Conservation (phyloP, 1,140 invertebrate genomes). For the Mactra quadrangularis region DNA sequence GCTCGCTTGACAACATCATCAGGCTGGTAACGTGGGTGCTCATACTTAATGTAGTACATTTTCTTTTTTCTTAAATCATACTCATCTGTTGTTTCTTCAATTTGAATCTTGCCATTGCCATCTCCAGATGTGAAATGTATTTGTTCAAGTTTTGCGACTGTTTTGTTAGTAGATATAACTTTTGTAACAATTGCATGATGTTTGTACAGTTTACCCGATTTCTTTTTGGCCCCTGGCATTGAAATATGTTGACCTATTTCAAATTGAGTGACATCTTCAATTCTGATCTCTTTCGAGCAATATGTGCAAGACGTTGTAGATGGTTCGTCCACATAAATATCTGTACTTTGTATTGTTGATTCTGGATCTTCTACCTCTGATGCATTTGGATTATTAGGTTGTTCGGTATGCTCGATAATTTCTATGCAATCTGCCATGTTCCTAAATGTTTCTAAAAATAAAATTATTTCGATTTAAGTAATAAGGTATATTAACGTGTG, state of each 20-base stretch:
- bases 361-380: too few relatives aligned
- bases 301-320: too few relatives aligned
- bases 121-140: conserved; percentile 14
- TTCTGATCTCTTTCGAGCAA: conserved; percentile 12
- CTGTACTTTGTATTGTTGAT: too few relatives aligned
- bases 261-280: neutral
- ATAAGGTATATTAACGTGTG: too few relatives aligned
- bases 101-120: neutral
- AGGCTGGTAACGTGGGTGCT: conserved; percentile 8
- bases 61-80: conserved; percentile 39
- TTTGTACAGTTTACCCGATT: neutral
- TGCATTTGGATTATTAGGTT: too few relatives aligned
- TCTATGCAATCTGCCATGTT: too few relatives aligned
- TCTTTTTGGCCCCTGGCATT: conserved; percentile 2
- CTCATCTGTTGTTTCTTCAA: neutral
- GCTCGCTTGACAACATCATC: conserved; percentile 32
- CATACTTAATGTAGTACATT: conserved; percentile 22
- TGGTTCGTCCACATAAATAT: too few relatives aligned
- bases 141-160: neutral
- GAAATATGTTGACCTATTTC: conserved; percentile 40
- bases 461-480: too few relatives aligned
- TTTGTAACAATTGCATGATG: conserved; percentile 42
- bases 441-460: too few relatives aligned
- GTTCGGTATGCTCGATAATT: too few relatives aligned
- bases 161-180: neutral